These are phyloP conservation scores for Gopherus flavomarginatus DNA, from an alignment of 2,113 vertebrate species.

Conservation along the genomic window DNA sequence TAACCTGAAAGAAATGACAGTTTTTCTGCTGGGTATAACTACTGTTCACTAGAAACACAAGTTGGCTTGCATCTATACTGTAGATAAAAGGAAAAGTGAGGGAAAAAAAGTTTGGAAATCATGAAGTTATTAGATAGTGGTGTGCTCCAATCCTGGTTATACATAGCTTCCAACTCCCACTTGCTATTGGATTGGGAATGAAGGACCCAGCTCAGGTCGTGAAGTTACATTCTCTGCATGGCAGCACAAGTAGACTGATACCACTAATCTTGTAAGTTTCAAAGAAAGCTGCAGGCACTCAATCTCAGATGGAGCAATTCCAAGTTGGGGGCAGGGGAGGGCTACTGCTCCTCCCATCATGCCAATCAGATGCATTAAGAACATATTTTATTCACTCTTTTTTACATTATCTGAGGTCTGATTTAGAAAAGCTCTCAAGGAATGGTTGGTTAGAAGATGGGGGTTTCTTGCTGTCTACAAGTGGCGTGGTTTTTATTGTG, in stretches of 20 bases:
- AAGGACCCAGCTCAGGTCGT: background rate
- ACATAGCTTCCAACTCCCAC: background rate
- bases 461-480: background rate
- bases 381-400: background rate
- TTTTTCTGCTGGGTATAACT: background rate
- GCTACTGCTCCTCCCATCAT: background rate
- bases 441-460: background rate
- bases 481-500: no score
- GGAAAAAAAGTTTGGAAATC: background rate
- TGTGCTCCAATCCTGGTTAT: background rate
- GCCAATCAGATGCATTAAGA: background rate
- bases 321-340: background rate
- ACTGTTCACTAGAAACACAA: background rate
- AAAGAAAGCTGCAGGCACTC: background rate
- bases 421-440: background rate
- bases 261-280: background rate
- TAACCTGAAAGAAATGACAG: slow-evolving; percentile 1
- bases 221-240: background rate
- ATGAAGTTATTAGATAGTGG: background rate
- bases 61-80: background rate
- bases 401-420: background rate
- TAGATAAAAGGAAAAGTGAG: background rate
- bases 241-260: background rate
- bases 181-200: background rate
- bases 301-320: background rate